Evolutionary conservation across 2,888 invertebrate species (phyloP).

Genomic region (Drosophila mulleri): DNA sequence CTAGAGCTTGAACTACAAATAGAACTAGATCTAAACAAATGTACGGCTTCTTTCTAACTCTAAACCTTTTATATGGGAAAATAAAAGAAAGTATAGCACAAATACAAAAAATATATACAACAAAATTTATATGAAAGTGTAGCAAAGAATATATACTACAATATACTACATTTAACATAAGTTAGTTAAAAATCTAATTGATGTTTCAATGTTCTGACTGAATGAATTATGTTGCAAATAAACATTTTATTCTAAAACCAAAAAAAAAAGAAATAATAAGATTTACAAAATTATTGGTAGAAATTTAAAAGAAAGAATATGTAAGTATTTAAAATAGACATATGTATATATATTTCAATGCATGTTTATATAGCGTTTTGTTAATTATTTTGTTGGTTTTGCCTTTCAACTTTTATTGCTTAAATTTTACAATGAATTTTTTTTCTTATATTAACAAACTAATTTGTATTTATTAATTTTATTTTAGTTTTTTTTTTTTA

Average conservation of each 20-base stretch:
- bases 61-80: conserved; percentile 18
- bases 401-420: not conserved
- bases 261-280: conserved; percentile 4
- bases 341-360: conserved; percentile 23
- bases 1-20: conserved; percentile 41
- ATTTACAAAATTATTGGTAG: conserved; percentile 5
- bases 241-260: conserved; percentile 69
- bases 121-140: conserved; percentile 2
- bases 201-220: conserved; percentile 77
- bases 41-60: conserved; percentile 42
- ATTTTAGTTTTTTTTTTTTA: not conserved
- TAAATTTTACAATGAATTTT: not conserved
- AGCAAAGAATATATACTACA: conserved; percentile 7
- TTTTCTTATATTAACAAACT: conserved; percentile 4
- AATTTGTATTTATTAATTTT: conserved; percentile 5
- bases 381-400: conserved; percentile 50
- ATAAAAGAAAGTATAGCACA: conserved; percentile 12
- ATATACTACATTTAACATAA: conserved; percentile 52
- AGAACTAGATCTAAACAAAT: conserved; percentile 27
- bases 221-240: conserved; percentile 75
- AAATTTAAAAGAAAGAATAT: conserved; percentile 7
- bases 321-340: conserved; percentile 39
- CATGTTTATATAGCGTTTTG: conserved; percentile 35
- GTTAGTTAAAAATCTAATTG: conserved; percentile 74
- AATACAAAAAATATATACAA: conserved; percentile 24